Percentiles rank a stretch among this genome's conserved stretches.
Conservation (phyloP, 1,140 invertebrate genomes). For the Acyrthosiphon pisum region DNA sequence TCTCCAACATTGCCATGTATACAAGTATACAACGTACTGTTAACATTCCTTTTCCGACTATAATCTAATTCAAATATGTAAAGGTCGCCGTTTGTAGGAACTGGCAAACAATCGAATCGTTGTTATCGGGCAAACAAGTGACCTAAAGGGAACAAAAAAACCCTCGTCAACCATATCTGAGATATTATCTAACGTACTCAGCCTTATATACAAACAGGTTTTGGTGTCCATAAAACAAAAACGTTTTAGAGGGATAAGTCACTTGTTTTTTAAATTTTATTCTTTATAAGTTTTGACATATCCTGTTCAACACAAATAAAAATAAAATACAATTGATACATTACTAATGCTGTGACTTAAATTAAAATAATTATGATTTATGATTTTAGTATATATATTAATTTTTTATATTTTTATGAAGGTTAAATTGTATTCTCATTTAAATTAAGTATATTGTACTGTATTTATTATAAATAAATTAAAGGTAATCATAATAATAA, state of each 20-base stretch:
- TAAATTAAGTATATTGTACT: not conserved
- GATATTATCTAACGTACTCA: slow-evolving; percentile 51
- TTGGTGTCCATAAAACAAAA: not conserved
- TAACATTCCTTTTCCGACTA: slow-evolving; percentile 53
- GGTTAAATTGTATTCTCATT: not conserved
- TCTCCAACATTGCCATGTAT: not conserved
- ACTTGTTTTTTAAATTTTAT: slow-evolving; percentile 4
- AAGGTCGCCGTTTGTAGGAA: slow-evolving; percentile 50
- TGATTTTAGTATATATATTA: not conserved
- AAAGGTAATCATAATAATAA: not conserved
- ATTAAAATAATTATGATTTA: not conserved
- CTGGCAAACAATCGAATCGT: slow-evolving; percentile 51
- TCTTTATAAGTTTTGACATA: not conserved
- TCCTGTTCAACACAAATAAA: not conserved
- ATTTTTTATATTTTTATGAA: not conserved
- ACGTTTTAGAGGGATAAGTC: slow-evolving; percentile 46
- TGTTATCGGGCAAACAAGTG: slow-evolving; percentile 54
- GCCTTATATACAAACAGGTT: slow-evolving; percentile 42
- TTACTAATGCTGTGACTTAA: not conserved
- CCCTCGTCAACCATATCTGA: slow-evolving; percentile 34
- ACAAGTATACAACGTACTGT: slow-evolving; percentile 2
- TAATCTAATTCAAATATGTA: slow-evolving; percentile 58
- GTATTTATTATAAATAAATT: not conserved
- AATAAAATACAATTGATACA: slow-evolving; percentile 6
- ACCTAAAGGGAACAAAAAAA: slow-evolving; percentile 52